Base-by-base conservation (phyloP, 1,140 invertebrate genomes). In the Sminthurinus signatus region DNA sequence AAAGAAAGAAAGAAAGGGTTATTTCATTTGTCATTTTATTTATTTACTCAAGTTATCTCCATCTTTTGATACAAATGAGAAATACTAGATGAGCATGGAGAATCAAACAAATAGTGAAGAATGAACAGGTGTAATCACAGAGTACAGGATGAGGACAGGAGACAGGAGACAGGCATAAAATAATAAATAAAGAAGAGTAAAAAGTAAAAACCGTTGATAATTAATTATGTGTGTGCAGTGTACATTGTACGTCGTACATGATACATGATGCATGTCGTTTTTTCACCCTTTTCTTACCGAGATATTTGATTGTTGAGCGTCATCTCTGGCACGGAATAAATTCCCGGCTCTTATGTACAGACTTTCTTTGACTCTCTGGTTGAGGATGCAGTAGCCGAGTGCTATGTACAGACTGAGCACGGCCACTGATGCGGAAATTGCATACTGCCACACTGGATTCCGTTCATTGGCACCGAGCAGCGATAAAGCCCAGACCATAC, bases 311-410 rank as follows among this genome's bases (percentile, higher is more conserved):
- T 43, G 28, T n/a, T 64, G 61, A 2, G 42, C 39, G 17, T 67
- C 62, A 19, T 72, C 70, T 50, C 57, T 48, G 12, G 59, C 32
- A 25, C 58, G 86, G 15, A 88, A 76, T 25, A 72, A 39, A 36
- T 36, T 62, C 27, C 65, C 68, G 2, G 69, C 65, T 54, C 72
- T 69, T 62, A 81, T 77, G 56, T 82, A 80, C 4, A 89, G 76
- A 75, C 87, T 86, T 63, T 84, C 82, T 57, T 85, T 75, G 25
- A 92, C 88, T 65, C 89, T 81, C 46, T 84, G 80, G 73, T 91
- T 93, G 52, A 89, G 81, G 60, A 91, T 83, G 72, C 89, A 89
- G 73, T 91, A 90, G n/a, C 88, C 88, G 36, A 89, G 78, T 31
- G 91, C 80, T 23, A 90, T 84, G 69, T 88, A 91, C 1, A 86